Evolutionary conservation across 1,140 invertebrate species (phyloP).

Genomic region (Diachasma alloeum): DNA sequence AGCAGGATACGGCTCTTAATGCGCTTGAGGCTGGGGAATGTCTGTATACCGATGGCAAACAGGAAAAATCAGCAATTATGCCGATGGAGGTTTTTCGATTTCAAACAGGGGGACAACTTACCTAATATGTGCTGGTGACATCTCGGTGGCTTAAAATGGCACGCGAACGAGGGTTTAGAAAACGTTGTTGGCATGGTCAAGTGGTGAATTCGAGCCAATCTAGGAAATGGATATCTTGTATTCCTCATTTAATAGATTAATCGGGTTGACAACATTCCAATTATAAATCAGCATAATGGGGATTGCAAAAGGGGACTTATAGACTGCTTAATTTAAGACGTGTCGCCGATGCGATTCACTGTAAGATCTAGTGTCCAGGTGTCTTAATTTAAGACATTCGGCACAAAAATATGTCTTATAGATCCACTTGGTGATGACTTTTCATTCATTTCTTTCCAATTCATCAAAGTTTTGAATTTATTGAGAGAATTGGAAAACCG

Average conservation of each 20-base stretch:
- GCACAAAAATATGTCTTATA: too few species aligned
- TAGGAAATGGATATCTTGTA: constrained; percentile 7
- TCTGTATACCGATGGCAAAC: not conserved
- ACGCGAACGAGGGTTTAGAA: not conserved
- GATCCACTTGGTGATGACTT: too few species aligned
- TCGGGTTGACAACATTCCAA: constrained; percentile 53
- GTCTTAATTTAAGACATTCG: too few species aligned
- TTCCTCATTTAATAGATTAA: constrained; percentile 52
- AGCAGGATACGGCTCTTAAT: not conserved
- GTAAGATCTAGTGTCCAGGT: too few species aligned
- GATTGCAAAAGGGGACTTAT: too few species aligned
- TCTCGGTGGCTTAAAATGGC: not conserved
- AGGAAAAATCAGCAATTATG: not conserved
- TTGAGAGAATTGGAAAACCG: too few species aligned
- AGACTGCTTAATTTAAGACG: too few species aligned
- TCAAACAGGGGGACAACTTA: constrained; percentile 2
- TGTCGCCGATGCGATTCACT: too few species aligned
- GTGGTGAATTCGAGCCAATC: not conserved
- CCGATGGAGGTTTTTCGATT: not conserved
- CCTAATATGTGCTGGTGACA: constrained; percentile 22
- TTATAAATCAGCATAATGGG: constrained; percentile 31
- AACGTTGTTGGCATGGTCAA: not conserved
- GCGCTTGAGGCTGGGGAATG: not conserved
- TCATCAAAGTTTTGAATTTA: too few species aligned
- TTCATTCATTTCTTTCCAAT: too few species aligned